phyloP scores from a whole-genome alignment of 2,888 invertebrate species.

The Epistrophella euchroma region DNA sequence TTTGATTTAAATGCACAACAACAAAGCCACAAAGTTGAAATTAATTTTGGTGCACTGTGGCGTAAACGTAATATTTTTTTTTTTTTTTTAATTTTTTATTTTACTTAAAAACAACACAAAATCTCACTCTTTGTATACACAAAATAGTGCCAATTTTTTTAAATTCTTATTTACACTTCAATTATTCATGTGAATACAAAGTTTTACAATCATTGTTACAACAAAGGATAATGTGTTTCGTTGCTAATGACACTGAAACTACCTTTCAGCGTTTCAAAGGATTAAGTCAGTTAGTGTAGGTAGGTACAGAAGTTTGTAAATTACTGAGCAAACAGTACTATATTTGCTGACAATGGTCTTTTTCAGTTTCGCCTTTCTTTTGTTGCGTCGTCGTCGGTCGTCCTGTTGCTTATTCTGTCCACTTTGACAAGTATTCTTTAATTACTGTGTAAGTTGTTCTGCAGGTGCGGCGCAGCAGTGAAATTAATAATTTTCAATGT shows the following conservation, averaged over 20 bases:
- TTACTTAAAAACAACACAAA: not conserved
- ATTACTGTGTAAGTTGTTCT: slow-evolving; percentile 27
- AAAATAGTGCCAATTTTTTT: not conserved
- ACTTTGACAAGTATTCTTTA: slow-evolving; percentile 26
- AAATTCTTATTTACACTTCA: slow-evolving; percentile 7
- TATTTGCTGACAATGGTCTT: slow-evolving; percentile 32
- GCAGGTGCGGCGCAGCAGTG: slow-evolving; percentile 40
- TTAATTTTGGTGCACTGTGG: slow-evolving; percentile 28
- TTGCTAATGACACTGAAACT: slow-evolving; percentile 17
- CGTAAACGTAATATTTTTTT: slow-evolving; percentile 46
- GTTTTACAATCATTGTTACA: slow-evolving; percentile 6
- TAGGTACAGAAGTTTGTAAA: not conserved
- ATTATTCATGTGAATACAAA: not conserved
- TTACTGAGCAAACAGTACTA: slow-evolving; percentile 1
- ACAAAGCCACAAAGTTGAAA: slow-evolving; percentile 10
- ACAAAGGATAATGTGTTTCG: slow-evolving; percentile 19
- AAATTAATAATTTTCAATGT: slow-evolving; percentile 45
- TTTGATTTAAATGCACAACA: not conserved
- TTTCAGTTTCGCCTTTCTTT: slow-evolving; percentile 19
- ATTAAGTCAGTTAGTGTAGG: not conserved
- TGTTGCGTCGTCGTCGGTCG: not conserved
- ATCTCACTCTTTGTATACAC: not conserved
- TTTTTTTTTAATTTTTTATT: slow-evolving; percentile 23
- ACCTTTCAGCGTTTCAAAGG: not conserved
- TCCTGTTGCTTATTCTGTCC: slow-evolving; percentile 32